Percentiles rank a stretch among this genome's conserved stretches.
phyloP scores from a whole-genome alignment of 2,888 invertebrate species.

The Melitaea athalia region DNA sequence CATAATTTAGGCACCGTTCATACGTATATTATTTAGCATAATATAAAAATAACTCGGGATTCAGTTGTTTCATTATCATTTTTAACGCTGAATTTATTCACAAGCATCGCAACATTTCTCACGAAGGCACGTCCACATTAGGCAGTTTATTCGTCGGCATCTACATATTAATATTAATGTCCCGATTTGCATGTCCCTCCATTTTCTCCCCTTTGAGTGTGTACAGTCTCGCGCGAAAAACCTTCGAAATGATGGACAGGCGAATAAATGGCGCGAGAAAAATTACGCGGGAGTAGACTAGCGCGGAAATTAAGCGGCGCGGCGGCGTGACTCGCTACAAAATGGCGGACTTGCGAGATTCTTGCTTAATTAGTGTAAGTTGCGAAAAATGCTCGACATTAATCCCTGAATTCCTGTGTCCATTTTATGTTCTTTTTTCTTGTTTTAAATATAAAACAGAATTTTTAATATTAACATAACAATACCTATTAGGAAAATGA shows the following conservation, averaged over 20 bases:
- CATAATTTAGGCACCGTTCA: neutral
- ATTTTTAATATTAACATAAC: too few relatives aligned
- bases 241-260: slow-evolving; percentile 72
- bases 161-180: slow-evolving; percentile 69
- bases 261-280: slow-evolving; percentile 77
- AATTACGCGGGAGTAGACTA: slow-evolving; percentile 44
- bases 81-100: slow-evolving; percentile 28
- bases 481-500: too few relatives aligned
- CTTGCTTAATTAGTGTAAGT: slow-evolving; percentile 38
- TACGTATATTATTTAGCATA: neutral
- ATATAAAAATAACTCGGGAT: neutral
- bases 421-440: neutral
- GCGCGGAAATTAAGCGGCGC: slow-evolving; percentile 56
- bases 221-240: slow-evolving; percentile 58
- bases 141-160: slow-evolving; percentile 44
- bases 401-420: neutral
- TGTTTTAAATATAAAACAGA: neutral
- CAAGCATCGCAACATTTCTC: slow-evolving; percentile 27
- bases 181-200: slow-evolving; percentile 48
- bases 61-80: slow-evolving; percentile 14
- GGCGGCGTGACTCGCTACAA: slow-evolving; percentile 40
- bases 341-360: slow-evolving; percentile 34
- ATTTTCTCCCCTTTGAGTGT: slow-evolving; percentile 63
- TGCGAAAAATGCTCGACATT: slow-evolving; percentile 15
- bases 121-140: slow-evolving; percentile 34